Evolutionary conservation across 2,113 vertebrate species (phyloP).

Genomic region (Equus przewalskii): DNA sequence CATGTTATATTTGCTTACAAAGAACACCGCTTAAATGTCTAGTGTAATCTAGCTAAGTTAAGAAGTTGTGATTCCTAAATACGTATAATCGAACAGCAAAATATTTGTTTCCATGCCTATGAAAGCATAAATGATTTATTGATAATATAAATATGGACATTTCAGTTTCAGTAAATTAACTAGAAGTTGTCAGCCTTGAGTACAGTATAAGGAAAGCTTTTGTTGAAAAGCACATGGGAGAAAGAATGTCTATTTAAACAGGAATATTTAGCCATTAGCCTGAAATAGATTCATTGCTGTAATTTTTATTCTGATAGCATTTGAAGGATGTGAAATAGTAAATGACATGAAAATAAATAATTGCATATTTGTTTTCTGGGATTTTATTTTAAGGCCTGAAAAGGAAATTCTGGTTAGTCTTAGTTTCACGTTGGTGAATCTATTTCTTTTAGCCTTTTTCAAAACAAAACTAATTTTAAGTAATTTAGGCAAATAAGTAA

Average conservation of each 20-base stretch:
- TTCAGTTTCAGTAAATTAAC: conserved; percentile 71
- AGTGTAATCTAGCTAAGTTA: background rate
- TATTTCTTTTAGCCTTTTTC: conserved; percentile 31
- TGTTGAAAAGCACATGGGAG: conserved; percentile 63
- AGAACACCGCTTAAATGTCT: background rate
- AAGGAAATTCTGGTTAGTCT: background rate
- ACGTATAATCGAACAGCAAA: conserved; percentile 62
- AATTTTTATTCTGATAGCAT: conserved; percentile 70
- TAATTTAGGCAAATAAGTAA: conserved; percentile 20
- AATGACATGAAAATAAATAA: conserved; percentile 66
- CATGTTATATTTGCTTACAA: background rate
- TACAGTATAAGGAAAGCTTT: conserved; percentile 73
- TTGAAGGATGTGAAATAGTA: conserved; percentile 55
- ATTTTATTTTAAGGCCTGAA: conserved; percentile 58
- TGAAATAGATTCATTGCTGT: conserved; percentile 50
- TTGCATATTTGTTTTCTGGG: conserved; percentile 1
- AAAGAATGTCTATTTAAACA: conserved; percentile 51
- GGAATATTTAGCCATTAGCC: conserved; percentile 52
- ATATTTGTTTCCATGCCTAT: conserved; percentile 61
- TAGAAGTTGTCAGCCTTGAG: conserved; percentile 64
- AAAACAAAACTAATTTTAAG: background rate
- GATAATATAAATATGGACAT: conserved; percentile 58
- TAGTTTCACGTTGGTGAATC: conserved; percentile 16
- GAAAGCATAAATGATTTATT: conserved; percentile 76
- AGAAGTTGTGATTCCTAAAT: conserved; percentile 58